Evolutionary conservation across 2,888 invertebrate genomes (phyloP).

Genomic region (Volucella inanis): DNA sequence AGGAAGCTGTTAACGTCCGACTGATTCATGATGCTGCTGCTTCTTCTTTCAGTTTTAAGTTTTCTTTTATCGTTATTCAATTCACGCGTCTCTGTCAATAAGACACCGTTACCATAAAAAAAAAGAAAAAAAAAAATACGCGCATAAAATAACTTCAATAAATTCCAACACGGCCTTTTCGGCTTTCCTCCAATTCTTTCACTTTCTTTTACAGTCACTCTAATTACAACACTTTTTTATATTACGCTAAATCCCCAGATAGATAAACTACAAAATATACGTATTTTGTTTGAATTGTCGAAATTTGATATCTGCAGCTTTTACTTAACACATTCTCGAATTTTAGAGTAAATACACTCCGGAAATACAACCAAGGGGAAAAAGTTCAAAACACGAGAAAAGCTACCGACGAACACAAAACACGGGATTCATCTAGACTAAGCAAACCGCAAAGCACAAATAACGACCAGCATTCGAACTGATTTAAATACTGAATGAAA

Average conservation of each 20-base stretch:
- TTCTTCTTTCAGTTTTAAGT: neutral
- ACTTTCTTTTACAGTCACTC: conserved; percentile 6
- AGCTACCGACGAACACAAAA: neutral
- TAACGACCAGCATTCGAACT: conserved; percentile 38
- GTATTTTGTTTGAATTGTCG: neutral
- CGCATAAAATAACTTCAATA: conserved; percentile 1
- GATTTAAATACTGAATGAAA: conserved; percentile 46
- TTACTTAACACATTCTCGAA: conserved; percentile 39
- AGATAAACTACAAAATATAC: neutral
- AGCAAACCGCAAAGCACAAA: neutral
- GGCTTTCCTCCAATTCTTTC: conserved; percentile 3
- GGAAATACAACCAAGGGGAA: neutral
- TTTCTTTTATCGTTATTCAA: conserved; percentile 4
- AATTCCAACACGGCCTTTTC: conserved; percentile 52
- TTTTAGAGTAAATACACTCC: neutral
- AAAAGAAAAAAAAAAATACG: neutral
- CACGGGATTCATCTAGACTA: conserved; percentile 22
- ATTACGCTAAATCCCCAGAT: neutral
- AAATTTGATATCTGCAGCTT: conserved; percentile 31
- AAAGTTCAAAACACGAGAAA: conserved; percentile 10
- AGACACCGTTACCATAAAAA: conserved; percentile 11
- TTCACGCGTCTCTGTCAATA: conserved; percentile 7
- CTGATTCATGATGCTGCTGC: conserved; percentile 54
- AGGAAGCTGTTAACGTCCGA: conserved; percentile 62
- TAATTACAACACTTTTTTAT: neutral